Evolutionary conservation across 2,888 invertebrate species (phyloP), one percentile per base, ranked within the genome.

Genomic region (Fissipunctia ypsillon): DNA sequence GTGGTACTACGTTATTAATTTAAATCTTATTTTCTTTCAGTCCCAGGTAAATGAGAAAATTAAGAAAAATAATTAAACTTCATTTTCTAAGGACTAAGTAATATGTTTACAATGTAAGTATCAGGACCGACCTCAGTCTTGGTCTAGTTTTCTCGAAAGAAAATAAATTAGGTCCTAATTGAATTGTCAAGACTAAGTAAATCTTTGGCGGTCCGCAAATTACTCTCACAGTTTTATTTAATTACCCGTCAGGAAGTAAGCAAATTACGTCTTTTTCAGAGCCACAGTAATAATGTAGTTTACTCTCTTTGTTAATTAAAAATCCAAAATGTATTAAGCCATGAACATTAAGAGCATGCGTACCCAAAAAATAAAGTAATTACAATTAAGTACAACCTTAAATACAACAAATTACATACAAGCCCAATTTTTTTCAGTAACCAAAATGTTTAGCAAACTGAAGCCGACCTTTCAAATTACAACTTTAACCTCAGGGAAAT

Each of bases 111-210:
- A n/a, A n/a, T n/a, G n/a, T n/a, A n/a, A n/a, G n/a, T n/a, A n/a
- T n/a, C 12, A 35, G n/a, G 16, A 25, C 14, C 28, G 43, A 52
- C 31, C n/a, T 19, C 43, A 19, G 31, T 31, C 41, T 63, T 45
- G 45, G 48, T 16, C 66, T 22, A 59, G 48, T 59, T 52, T 16
- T 35, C 19, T 43, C 28, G 48, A 56, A 50, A 50, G n/a, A 56
- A 65, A 78, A 68, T 66, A 79, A 83, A 80, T 83, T 69, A 66
- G 48, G 25, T 79, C 41, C 25, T 79, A 54, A 73, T 63, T 79
- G 45, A 66, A 57, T 61, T 79, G 57, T 73, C 31, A 57, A 65
- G 68, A 68, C 65, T 57, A 57, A 65, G 83, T 65, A 61, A 83
- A 73, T 61, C 56, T 72, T 59, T 68, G 56, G 59, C 43, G 38